Base-by-base conservation (phyloP, 53 echinoderm and acorn worm genomes). In the Mesocentrotus franciscanus region DNA sequence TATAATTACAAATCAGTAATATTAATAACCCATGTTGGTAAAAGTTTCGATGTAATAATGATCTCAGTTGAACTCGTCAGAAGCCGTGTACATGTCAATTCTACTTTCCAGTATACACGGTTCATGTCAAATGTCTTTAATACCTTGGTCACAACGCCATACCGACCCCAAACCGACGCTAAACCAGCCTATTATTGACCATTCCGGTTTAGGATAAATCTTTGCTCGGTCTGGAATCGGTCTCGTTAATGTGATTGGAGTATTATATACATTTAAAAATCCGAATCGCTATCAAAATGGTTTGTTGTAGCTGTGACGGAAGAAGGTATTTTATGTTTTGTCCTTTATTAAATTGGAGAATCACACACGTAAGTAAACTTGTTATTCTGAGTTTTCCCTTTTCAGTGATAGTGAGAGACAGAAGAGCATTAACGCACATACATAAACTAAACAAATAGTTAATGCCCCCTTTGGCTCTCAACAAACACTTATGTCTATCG, bases 341-440 rank as follows among this genome's bases (percentile, higher is more conserved):
- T 27, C 58, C n/a, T 58, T 56, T 57, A 87, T 57, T 87, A 87
- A 87, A 87, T 87, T 58, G 57, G 87, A 87, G 87, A 87, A 87
- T 87, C 87, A 87, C 87, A 87, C 87, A 87, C n/a, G 12, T 87
- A 58, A 58, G 8, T 14, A 58, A 56, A 57, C 34, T n/a, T 87
- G 11, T 84, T 18, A 8, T 0, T 27, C 13, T 58, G 58, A 0
- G 12, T 81, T 81, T 7, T 81, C 4, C n/a, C n/a, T n/a, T n/a
- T n/a, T n/a, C n/a, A n/a, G n/a, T n/a, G n/a, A n/a, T 68, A 22
- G 4, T 20, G 20, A 68, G 68, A 74, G 29, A 0, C 1, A 74
- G 27, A 72, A 29, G 0, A 27, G 10, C 72, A 10, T 72, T 72
- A 72, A 72, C 1, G 1, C 39, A 14, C 16, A 61, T 61, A n/a